Conservation (phyloP, 2,888 invertebrate genomes). For the Coleophora deauratella region DNA sequence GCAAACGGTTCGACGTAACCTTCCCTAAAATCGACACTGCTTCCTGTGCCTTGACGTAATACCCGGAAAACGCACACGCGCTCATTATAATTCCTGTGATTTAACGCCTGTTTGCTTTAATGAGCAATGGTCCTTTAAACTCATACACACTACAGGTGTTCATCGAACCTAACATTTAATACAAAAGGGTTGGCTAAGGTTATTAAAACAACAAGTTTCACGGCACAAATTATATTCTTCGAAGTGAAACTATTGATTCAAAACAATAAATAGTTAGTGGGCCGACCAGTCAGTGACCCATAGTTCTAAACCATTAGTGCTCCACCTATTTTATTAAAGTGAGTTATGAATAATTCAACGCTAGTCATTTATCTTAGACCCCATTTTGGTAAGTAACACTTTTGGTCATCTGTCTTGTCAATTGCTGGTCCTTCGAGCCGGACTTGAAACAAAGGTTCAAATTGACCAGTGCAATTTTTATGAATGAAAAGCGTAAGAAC, state of each 20-base stretch:
- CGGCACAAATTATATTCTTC: no score
- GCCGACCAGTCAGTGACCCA: neutral
- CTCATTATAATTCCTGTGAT: constrained; percentile 15
- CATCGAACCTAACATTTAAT: no score
- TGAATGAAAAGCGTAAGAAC: no score
- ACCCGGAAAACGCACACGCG: constrained; percentile 40
- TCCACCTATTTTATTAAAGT: neutral
- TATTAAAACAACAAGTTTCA: no score
- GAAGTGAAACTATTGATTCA: neutral
- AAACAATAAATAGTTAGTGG: neutral
- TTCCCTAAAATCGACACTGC: constrained; percentile 67
- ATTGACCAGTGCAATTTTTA: no score
- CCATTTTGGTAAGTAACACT: constrained; percentile 26
- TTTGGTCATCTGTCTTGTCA: constrained; percentile 4
- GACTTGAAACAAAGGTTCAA: no score
- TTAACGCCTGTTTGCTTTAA: neutral
- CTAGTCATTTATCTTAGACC: constrained; percentile 27
- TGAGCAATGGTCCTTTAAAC: neutral
- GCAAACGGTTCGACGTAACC: constrained; percentile 58
- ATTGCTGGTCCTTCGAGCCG: constrained; percentile 17
- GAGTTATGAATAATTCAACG: constrained; percentile 43
- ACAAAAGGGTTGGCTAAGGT: no score
- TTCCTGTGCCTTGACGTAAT: constrained; percentile 58
- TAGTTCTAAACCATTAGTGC: neutral
- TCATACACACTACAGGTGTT: neutral